phyloP scores from a whole-genome alignment of 2,113 vertebrate species.

The Ciconia boyciana region DNA sequence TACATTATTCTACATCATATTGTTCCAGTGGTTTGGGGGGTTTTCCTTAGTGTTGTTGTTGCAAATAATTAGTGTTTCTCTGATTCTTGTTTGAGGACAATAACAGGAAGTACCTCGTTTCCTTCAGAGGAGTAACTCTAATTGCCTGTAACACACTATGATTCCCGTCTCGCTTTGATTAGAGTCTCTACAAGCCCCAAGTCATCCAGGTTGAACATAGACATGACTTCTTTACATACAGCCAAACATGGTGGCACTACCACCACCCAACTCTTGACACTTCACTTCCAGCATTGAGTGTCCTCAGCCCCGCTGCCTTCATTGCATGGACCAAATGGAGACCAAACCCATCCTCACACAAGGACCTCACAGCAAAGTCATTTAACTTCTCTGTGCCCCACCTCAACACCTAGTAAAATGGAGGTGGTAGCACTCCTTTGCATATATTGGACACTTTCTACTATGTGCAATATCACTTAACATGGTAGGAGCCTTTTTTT shows the following conservation, averaged over 20 bases:
- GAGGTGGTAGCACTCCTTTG: neutral
- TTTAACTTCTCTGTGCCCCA: neutral
- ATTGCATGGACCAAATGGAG: neutral
- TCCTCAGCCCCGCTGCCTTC: neutral
- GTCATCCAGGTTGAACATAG: neutral
- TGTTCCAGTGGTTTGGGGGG: neutral
- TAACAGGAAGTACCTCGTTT: neutral
- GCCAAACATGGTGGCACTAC: neutral
- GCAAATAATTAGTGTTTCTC: neutral
- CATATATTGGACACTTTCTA: neutral
- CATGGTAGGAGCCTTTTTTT: neutral
- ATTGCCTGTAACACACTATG: neutral
- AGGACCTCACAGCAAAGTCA: neutral
- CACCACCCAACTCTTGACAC: neutral
- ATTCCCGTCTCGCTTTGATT: neutral
- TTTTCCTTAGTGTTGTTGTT: neutral
- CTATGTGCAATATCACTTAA: neutral
- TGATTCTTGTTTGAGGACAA: constrained; percentile 23
- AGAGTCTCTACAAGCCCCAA: neutral
- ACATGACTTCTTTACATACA: neutral
- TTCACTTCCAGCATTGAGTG: neutral
- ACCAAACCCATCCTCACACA: neutral
- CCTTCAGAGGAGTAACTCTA: neutral
- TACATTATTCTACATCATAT: neutral
- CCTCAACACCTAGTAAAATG: neutral